Evolutionary conservation across 2,113 vertebrate genomes (phyloP).

Genomic region (Myotis davidii): DNA sequence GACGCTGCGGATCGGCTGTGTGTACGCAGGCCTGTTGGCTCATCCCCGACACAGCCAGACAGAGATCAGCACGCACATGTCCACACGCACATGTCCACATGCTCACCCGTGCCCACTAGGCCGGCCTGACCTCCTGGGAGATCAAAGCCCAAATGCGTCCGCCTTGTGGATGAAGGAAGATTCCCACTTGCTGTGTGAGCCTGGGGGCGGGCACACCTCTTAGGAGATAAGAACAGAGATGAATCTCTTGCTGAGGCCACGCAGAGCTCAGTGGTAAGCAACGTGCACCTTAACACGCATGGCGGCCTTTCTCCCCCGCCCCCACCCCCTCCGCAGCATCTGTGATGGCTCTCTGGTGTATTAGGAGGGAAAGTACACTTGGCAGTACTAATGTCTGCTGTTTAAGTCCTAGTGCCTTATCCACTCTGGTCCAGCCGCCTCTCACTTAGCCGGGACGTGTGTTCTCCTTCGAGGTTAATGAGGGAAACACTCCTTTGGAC

Average conservation of each 20-base stretch:
- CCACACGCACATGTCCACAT: no score
- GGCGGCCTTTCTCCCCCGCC: neutral
- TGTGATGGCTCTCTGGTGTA: neutral
- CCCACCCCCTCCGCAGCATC: neutral
- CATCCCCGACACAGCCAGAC: neutral
- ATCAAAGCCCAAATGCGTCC: slow-evolving; percentile 3
- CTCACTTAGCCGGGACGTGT: neutral
- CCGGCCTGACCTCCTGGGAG: neutral
- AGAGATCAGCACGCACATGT: no score
- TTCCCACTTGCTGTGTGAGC: neutral
- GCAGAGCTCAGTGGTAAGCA: neutral
- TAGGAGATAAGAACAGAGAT: neutral
- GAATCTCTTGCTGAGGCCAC: neutral
- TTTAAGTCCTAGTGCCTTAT: slow-evolving; percentile 26
- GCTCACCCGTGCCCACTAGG: neutral
- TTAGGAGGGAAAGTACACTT: slow-evolving; percentile 1
- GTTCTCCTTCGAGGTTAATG: slow-evolving; percentile 51
- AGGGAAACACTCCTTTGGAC: slow-evolving; percentile 29
- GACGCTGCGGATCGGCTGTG: slow-evolving; percentile 6
- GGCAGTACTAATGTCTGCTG: neutral
- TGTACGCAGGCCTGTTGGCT: neutral
- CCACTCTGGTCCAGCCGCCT: slow-evolving; percentile 19
- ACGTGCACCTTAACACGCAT: neutral
- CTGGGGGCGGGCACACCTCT: neutral
- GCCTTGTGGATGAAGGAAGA: neutral